Evolutionary conservation across 2,113 vertebrate genomes (phyloP), one percentile per base, ranked within the genome.

Genomic region (Cathartes aura): DNA sequence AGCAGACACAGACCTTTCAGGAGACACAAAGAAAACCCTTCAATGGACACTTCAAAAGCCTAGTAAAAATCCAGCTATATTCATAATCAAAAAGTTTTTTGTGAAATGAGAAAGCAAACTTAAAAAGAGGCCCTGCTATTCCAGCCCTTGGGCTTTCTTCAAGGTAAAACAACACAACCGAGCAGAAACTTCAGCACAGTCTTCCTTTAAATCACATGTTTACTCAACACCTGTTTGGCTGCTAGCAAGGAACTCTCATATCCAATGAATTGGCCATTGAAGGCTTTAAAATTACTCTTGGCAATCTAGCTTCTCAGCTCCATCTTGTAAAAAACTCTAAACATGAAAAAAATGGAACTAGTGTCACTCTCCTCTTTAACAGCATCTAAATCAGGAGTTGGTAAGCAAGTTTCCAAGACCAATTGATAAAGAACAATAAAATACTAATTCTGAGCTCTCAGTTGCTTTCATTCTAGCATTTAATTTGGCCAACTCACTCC

Each of bases 61-160:
- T 30, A 87, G 82, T 93, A 89, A 81, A 95, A 92, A 50, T 89
- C 59, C 48, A 73, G n/a, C 20, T 72, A 70, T 78, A 94, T 87
- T 52, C 14, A 82, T 79, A 82, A 90, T 68, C 73, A 93, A 93
- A 79, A 96, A 63, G 14, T 11, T 72, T 71, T 94, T 63, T 67
- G 42, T 76, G 75, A 96, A 74, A 92, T 63, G 53, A 95, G 59
- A 95, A 94, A 90, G 68, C 27, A 93, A 78, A 71, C 82, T 97
- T 93, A 68, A 68, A 68, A 73, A 96, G 42, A 87, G 24, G 72
- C 17, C 1, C 24, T 72, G 56, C 20, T 86, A 89, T 62, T 58
- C 64, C 52, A 92, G 71, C 64, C 84, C 80, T 92, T 85, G 53
- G 78, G 75, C 50, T 43, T 84, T 92, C 87, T 92, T 95, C 62